A percentile compares a stretch with the other conserved stretches of the same genome.
Conservation (phyloP, 1,140 invertebrate species). For the Drosophila funebris region DNA sequence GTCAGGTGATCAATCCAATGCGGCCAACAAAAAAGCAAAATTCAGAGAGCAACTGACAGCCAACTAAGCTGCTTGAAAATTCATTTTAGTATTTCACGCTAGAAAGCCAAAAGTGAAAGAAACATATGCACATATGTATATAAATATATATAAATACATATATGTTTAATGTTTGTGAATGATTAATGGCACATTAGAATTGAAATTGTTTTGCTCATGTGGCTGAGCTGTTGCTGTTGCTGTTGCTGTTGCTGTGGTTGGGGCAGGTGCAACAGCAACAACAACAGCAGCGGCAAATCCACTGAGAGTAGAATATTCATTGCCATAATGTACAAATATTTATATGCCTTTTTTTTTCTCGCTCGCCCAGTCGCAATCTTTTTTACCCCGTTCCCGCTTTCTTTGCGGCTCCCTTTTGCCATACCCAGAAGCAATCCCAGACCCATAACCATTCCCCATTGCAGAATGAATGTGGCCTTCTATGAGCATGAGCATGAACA, state of each 20-base stretch:
- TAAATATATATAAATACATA: conserved; percentile 21
- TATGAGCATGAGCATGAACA: conserved; percentile 22
- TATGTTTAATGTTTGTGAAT: conserved; percentile 82
- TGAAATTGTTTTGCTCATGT: conserved; percentile 71
- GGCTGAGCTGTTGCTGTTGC: conserved; percentile 1
- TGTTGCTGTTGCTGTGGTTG: neutral
- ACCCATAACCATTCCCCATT: neutral
- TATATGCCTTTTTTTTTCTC: conserved; percentile 56
- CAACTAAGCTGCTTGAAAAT: conserved; percentile 73
- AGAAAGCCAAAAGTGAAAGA: conserved; percentile 50
- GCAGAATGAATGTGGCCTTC: conserved; percentile 46
- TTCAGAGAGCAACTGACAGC: conserved; percentile 58
- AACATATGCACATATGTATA: neutral
- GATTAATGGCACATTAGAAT: conserved; percentile 81
- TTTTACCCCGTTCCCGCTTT: neutral
- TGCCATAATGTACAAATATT: conserved; percentile 79
- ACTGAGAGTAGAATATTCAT: conserved; percentile 42
- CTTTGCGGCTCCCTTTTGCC: neutral
- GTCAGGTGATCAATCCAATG: conserved; percentile 30
- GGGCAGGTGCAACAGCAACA: conserved; percentile 37
- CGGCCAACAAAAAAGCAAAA: conserved; percentile 4
- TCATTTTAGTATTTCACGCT: conserved; percentile 77
- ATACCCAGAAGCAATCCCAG: neutral
- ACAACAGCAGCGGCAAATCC: conserved; percentile 14
- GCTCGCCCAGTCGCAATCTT: neutral